A percentile compares a stretch with the other conserved stretches of the same genome.
These are phyloP conservation scores for Oreochromis spilurus DNA, from an alignment of 2,113 vertebrate genomes.

Conservation along the genomic window DNA sequence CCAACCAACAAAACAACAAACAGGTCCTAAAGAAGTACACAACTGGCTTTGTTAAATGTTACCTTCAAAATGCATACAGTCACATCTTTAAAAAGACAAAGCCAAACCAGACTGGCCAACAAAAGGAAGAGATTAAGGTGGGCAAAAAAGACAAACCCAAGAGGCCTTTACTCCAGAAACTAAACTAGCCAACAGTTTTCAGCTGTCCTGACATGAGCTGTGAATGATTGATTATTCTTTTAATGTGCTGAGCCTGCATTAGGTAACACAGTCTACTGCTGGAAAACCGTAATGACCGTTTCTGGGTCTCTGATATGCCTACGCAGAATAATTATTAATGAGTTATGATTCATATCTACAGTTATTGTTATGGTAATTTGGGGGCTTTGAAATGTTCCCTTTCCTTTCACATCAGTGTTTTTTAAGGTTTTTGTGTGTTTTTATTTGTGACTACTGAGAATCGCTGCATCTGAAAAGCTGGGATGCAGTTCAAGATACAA, in stretches of 20 bases:
- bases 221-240: neutral
- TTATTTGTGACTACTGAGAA: neutral
- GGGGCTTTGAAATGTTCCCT: neutral
- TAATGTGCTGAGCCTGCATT: neutral
- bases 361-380: neutral
- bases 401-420: neutral
- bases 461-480: neutral
- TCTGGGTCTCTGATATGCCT: neutral
- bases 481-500: neutral
- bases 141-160: neutral
- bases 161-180: neutral
- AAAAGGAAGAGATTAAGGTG: neutral
- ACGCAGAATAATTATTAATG: neutral
- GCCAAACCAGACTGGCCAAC: neutral
- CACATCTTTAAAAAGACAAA: neutral
- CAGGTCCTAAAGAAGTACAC: neutral
- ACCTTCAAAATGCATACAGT: neutral
- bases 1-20: neutral
- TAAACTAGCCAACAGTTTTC: neutral
- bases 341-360: neutral
- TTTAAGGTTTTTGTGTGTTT: neutral
- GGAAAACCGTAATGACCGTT: neutral
- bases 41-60: accelerated
- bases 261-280: neutral
- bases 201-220: neutral